These are phyloP conservation scores for Tetrapedia diversipes DNA, from an alignment of 2,888 invertebrate genomes.

Conservation along the genomic window DNA sequence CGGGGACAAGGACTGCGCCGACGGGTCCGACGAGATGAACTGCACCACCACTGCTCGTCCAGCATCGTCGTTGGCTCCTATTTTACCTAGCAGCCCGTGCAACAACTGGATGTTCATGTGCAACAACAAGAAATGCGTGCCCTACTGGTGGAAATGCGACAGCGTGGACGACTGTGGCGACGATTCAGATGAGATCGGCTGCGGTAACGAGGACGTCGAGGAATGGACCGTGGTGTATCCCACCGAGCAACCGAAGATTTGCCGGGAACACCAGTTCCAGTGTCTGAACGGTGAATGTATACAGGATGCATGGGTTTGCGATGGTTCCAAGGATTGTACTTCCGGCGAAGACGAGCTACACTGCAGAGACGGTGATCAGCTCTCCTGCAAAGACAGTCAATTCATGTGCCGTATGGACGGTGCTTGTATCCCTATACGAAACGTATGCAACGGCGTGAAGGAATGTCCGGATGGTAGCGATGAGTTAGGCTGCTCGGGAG, in stretches of 20 bases:
- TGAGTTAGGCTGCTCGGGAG: slow-evolving; percentile 82
- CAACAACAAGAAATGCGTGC: slow-evolving; percentile 88
- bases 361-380: slow-evolving; percentile 64
- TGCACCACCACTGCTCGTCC: slow-evolving; percentile 85
- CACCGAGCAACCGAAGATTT: slow-evolving; percentile 78
- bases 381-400: slow-evolving; percentile 82
- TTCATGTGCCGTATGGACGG: slow-evolving; percentile 87
- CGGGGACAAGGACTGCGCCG: slow-evolving; percentile 90
- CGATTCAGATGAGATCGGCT: slow-evolving; percentile 89
- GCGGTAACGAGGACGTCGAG: slow-evolving; percentile 75
- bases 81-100: slow-evolving; percentile 83
- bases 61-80: slow-evolving; percentile 67
- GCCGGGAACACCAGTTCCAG: slow-evolving; percentile 85
- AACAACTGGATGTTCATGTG: slow-evolving; percentile 92
- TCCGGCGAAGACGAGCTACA: slow-evolving; percentile 86
- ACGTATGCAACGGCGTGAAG: slow-evolving; percentile 84
- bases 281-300: slow-evolving; percentile 86
- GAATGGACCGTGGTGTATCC: slow-evolving; percentile 60
- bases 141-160: slow-evolving; percentile 93
- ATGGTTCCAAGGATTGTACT: slow-evolving; percentile 85
- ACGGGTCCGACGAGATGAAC: slow-evolving; percentile 89
- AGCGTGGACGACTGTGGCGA: slow-evolving; percentile 90
- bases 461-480: slow-evolving; percentile 86
- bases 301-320: slow-evolving; percentile 86
- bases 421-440: slow-evolving; percentile 84